Evolutionary conservation across 1,140 invertebrate species (phyloP).

Genomic region (Oreohelix idahoensis): DNA sequence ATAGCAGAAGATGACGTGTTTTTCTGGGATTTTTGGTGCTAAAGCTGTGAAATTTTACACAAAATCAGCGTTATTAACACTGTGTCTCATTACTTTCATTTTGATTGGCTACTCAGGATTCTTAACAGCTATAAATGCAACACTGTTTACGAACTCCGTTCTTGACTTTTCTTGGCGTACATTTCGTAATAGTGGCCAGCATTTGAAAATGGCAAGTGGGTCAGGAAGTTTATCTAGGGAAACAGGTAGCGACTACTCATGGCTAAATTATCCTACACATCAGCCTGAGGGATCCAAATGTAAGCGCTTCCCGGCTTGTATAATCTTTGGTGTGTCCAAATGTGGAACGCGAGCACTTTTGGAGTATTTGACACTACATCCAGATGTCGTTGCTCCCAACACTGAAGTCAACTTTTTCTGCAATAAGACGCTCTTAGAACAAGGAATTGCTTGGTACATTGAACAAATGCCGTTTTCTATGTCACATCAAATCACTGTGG

Average conservation of each 20-base stretch:
- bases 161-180: neutral
- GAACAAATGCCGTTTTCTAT: conserved; percentile 22
- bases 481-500: conserved; percentile 27
- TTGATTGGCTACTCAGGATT: neutral
- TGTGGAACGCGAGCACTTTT: conserved; percentile 29
- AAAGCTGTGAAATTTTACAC: neutral
- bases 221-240: neutral
- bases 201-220: neutral
- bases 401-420: conserved; percentile 27
- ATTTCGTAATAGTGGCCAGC: neutral
- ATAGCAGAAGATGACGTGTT: too few relatives aligned
- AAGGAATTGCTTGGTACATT: conserved; percentile 24
- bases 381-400: conserved; percentile 2
- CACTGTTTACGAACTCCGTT: neutral
- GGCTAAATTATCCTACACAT: too few relatives aligned
- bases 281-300: neutral
- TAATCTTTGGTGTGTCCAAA: conserved; percentile 39
- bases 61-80: neutral
- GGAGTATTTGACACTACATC: conserved; percentile 25
- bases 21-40: neutral
- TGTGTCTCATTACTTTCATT: neutral
- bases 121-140: neutral
- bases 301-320: conserved; percentile 20
- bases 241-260: neutral
- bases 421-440: neutral